Evolutionary conservation across 2,797 vertebrate species (phyloP).

Genomic region (Echeneis naucrates): DNA sequence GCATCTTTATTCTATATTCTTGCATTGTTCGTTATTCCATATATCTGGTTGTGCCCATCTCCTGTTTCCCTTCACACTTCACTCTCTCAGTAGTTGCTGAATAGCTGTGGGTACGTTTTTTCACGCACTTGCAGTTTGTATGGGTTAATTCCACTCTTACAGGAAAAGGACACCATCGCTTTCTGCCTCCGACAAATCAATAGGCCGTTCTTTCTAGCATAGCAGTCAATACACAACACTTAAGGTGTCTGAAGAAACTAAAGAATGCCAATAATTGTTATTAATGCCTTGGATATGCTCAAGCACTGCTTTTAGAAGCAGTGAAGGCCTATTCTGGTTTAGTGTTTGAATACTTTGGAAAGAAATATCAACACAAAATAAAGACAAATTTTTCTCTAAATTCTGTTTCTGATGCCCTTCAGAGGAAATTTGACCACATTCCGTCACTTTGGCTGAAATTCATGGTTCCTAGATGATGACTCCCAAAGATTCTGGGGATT

Average conservation of each 20-base stretch:
- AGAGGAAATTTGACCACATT: neutral
- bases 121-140: slow-evolving; percentile 41
- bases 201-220: slow-evolving; percentile 80
- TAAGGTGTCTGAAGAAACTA: slow-evolving; percentile 80
- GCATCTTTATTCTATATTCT: slow-evolving; percentile 1
- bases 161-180: slow-evolving; percentile 71
- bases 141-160: slow-evolving; percentile 73
- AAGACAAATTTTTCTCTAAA: neutral
- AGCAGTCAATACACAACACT: slow-evolving; percentile 84
- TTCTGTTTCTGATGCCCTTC: neutral
- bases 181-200: slow-evolving; percentile 78
- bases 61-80: slow-evolving; percentile 10
- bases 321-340: slow-evolving; percentile 25
- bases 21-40: slow-evolving; percentile 4
- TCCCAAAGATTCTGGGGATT: neutral
- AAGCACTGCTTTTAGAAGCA: slow-evolving; percentile 66
- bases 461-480: neutral
- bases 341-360: neutral
- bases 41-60: neutral
- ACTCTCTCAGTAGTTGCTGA: slow-evolving; percentile 25
- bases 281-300: slow-evolving; percentile 74
- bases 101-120: slow-evolving; percentile 48
- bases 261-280: slow-evolving; percentile 85
- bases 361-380: slow-evolving; percentile 9
- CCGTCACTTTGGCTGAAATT: neutral